Evolutionary conservation across 2,888 invertebrate species (phyloP), one percentile per base, ranked within the genome.

Genomic region (Oscheius sp.): DNA sequence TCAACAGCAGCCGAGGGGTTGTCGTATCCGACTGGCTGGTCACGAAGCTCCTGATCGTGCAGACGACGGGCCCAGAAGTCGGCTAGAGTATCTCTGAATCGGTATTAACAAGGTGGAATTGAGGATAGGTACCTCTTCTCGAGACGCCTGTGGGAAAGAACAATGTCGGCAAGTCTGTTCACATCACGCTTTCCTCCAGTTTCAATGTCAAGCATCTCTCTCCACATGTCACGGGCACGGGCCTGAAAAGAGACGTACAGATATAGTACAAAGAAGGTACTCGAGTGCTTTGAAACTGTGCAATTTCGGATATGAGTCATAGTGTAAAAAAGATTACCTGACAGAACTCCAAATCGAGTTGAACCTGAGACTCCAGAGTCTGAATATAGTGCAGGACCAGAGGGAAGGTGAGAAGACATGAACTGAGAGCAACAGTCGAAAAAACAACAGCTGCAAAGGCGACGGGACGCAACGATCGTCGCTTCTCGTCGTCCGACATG

Each of bases 221-320:
- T 84, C 87, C 89, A 89, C 86, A 89, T 88, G 75, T 88, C 89
- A 59, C 89, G 84, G 11, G 89, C 84, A 48, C 88, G 82, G 2
- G 88, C 78, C 87, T 86, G 59, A 11, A 79, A 76, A 60, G 13
- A 42, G 59, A 32, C 21, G 21, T 21, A 21, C 21, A 21, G 21
- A 21, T 21, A 3, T 13, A 29, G 3, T 32, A 55, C 10, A 29
- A 33, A 47, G 21, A 32, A 10, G 29, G 0, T 21, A 21, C 21
- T 21, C 21, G 21, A 21, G 21, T 21, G 21, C 21, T 21, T 21
- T 21, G 21, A 21, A 21, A 21, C 21, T 21, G 21, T 21, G 21
- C 21, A 21, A 21, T 21, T 21, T 21, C 21, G 21, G 21, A 21
- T 21, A 0, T 21, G 21, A 21, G 21, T 21, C 21, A 21, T 21